Conservation (phyloP, 2,797 vertebrate genomes). For the Echeneis naucrates region DNA sequence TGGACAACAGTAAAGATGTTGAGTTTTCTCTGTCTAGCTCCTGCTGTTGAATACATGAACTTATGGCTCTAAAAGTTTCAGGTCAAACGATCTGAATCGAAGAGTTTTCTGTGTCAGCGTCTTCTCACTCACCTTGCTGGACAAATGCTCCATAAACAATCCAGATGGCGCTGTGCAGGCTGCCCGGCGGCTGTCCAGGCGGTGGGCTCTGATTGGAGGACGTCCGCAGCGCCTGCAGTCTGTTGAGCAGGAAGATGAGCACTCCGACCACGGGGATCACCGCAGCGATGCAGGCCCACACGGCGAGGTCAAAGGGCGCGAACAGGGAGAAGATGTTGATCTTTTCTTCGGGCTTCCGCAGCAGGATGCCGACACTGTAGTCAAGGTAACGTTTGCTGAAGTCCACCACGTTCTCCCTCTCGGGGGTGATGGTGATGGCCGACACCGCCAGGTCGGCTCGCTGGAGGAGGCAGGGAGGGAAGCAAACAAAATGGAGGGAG, state of each 20-base stretch:
- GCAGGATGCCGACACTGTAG: slow-evolving; percentile 95
- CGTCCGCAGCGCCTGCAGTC: slow-evolving; percentile 90
- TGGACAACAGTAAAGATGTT: too few species aligned
- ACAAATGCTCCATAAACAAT: slow-evolving; percentile 96
- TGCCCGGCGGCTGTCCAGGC: slow-evolving; percentile 78
- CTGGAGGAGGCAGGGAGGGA: slow-evolving; percentile 64
- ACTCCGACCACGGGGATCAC: slow-evolving; percentile 94
- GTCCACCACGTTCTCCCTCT: slow-evolving; percentile 95
- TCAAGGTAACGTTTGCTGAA: slow-evolving; percentile 99
- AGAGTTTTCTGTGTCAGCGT: not conserved
- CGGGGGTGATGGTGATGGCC: slow-evolving; percentile 96
- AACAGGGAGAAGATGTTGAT: slow-evolving; percentile 98
- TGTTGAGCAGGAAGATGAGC: slow-evolving; percentile 94
- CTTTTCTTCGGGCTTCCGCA: slow-evolving; percentile 94
- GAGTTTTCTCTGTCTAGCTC: too few species aligned
- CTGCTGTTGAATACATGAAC: too few species aligned
- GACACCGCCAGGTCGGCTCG: slow-evolving; percentile 95
- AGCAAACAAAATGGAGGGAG: too few species aligned
- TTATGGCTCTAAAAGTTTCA: too few species aligned
- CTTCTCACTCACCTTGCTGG: slow-evolving; percentile 89
- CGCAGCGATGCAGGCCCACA: slow-evolving; percentile 96
- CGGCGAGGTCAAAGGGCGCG: slow-evolving; percentile 94
- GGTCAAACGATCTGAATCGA: not conserved
- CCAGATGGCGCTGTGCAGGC: slow-evolving; percentile 96
- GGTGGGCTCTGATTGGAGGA: slow-evolving; percentile 50